Conservation (phyloP, 2,797 vertebrate species). For the Brachyalestes nurse region DNA sequence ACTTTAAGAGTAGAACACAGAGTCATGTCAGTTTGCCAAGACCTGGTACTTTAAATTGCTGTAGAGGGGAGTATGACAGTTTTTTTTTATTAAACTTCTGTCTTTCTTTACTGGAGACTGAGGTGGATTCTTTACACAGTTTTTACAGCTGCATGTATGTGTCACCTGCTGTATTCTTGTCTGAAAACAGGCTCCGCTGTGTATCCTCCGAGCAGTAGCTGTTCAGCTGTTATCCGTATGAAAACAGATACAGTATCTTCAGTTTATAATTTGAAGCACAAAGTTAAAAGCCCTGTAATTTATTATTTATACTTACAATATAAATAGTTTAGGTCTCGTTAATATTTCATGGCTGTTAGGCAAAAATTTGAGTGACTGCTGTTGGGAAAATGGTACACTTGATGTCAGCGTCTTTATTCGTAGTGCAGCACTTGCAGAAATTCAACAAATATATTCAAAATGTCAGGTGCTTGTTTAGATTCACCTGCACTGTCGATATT, state of each 20-base stretch:
- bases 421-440: slow-evolving; percentile 2
- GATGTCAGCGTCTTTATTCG: no score
- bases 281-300: slow-evolving; percentile 55
- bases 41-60: neutral
- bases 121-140: neutral
- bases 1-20: neutral
- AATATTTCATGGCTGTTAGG: slow-evolving; percentile 56
- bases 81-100: neutral
- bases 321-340: slow-evolving; percentile 65
- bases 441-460: slow-evolving; percentile 14
- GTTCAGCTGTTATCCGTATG: slow-evolving; percentile 6
- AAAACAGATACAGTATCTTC: slow-evolving; percentile 37
- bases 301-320: slow-evolving; percentile 65
- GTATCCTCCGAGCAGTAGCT: neutral
- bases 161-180: neutral
- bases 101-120: neutral
- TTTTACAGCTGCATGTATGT: neutral
- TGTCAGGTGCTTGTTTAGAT: neutral
- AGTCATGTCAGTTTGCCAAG: neutral
- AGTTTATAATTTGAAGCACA: slow-evolving; percentile 51
- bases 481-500: neutral
- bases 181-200: neutral
- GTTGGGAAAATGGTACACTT: slow-evolving; percentile 40
- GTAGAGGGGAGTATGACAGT: neutral
- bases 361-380: slow-evolving; percentile 47